A percentile compares a stretch with the other conserved stretches of the same genome.
Evolutionary conservation across 2,888 invertebrate species (phyloP).

Genomic region (Standfussiana lucernea): DNA sequence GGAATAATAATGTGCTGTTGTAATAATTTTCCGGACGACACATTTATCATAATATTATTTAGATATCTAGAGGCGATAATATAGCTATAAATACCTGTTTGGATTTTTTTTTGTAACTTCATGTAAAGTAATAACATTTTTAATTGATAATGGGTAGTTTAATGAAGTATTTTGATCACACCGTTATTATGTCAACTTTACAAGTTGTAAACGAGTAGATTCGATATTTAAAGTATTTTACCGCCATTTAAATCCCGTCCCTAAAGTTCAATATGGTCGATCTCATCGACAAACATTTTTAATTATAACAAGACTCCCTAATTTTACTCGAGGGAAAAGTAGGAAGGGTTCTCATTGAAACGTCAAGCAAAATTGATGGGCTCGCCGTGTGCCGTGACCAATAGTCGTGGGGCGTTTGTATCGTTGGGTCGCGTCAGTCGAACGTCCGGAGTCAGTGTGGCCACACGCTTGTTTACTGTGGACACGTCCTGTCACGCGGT

Average conservation of each 20-base stretch:
- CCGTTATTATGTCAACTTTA: conserved; percentile 10
- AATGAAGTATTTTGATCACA: conserved; percentile 7
- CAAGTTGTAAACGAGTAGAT: conserved; percentile 11
- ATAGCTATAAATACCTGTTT: conserved; percentile 23
- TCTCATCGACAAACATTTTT: conserved; percentile 80
- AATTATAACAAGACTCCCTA: conserved; percentile 84
- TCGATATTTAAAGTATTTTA: conserved; percentile 22
- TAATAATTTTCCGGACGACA: conserved; percentile 59
- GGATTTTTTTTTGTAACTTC: not conserved
- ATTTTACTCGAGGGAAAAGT: conserved; percentile 86
- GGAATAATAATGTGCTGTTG: conserved; percentile 63
- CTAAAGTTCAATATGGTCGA: conserved; percentile 71
- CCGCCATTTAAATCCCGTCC: conserved; percentile 49
- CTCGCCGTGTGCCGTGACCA: conserved; percentile 87
- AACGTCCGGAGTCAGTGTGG: conserved; percentile 86
- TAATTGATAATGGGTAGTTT: conserved; percentile 17
- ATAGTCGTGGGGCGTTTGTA: conserved; percentile 86
- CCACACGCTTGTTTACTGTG: conserved; percentile 85
- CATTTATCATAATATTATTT: conserved; percentile 55
- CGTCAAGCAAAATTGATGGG: conserved; percentile 89
- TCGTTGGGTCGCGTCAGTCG: conserved; percentile 83
- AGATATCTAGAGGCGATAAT: conserved; percentile 15
- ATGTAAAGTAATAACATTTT: conserved; percentile 20
- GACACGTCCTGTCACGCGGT: conserved; percentile 81
- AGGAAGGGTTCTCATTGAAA: conserved; percentile 88